These are phyloP conservation scores for Amorpha juglandis DNA, from an alignment of 2,888 invertebrate genomes.

Conservation along the genomic window DNA sequence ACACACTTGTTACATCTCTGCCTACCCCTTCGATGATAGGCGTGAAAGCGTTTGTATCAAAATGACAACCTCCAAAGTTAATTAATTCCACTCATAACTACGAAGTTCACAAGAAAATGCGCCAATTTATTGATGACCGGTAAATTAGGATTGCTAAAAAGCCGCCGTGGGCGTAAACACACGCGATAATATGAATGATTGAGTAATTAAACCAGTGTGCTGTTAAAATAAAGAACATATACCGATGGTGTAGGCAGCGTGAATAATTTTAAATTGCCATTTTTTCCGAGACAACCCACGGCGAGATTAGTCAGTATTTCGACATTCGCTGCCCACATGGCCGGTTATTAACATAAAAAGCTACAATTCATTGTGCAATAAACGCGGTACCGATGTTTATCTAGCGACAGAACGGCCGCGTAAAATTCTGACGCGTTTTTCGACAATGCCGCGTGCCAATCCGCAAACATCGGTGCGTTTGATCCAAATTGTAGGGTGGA, in stretches of 20 bases:
- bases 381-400: constrained; percentile 79
- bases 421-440: constrained; percentile 54
- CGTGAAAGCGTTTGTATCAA: neutral
- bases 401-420: constrained; percentile 66
- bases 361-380: constrained; percentile 81
- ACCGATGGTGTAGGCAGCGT: constrained; percentile 74
- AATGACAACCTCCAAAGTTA: neutral
- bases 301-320: constrained; percentile 81
- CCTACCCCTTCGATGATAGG: too few species aligned
- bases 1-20: too few species aligned
- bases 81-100: neutral
- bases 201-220: constrained; percentile 76
- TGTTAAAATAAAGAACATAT: constrained; percentile 66
- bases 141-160: constrained; percentile 38
- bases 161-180: constrained; percentile 57
- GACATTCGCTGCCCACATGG: constrained; percentile 76
- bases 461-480: constrained; percentile 22
- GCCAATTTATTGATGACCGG: constrained; percentile 31
- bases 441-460: constrained; percentile 43
- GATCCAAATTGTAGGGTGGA: neutral
- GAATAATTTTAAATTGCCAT: constrained; percentile 83
- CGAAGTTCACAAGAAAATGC: constrained; percentile 12
- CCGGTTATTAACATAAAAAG: constrained; percentile 80
- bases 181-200: constrained; percentile 60
- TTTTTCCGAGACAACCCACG: constrained; percentile 78